A percentile compares a stretch with the other conserved stretches of the same genome.
phyloP scores from a whole-genome alignment of 2,113 vertebrate species.

The Notothenia rossii region DNA sequence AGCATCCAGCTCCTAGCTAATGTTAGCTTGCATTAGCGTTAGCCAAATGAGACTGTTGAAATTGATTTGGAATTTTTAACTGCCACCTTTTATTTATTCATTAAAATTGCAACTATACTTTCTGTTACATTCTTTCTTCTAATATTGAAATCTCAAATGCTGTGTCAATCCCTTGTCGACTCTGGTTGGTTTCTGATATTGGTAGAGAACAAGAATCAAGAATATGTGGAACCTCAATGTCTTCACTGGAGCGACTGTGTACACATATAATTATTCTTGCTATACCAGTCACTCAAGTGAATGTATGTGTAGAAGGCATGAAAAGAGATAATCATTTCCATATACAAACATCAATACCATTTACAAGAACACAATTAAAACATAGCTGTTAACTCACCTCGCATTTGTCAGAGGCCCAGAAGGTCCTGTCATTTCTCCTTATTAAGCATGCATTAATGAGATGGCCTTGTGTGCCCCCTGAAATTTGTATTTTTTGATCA shows the following conservation, averaged over 20 bases:
- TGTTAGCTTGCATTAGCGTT: not conserved
- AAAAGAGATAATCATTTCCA: not conserved
- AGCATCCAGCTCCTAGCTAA: not conserved
- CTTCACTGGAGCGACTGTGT: not conserved
- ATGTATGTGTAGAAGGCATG: not conserved
- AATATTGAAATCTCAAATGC: not conserved
- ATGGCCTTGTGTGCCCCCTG: slow-evolving; percentile 66
- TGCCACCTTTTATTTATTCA: not conserved
- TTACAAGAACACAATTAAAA: not conserved
- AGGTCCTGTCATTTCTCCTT: slow-evolving; percentile 41
- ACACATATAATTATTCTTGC: not conserved
- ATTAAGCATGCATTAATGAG: slow-evolving; percentile 66
- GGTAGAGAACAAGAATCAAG: no score
- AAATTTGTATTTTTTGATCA: slow-evolving; percentile 74
- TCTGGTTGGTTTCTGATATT: not conserved
- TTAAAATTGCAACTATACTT: not conserved
- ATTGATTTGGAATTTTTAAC: no score
- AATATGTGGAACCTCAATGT: no score
- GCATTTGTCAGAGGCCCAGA: slow-evolving; percentile 19
- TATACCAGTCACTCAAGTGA: not conserved
- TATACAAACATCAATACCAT: not conserved
- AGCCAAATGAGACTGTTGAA: not conserved
- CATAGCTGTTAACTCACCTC: slow-evolving; percentile 24
- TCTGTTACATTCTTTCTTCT: not conserved
- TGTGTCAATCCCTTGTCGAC: not conserved